Conservation (phyloP, 2,113 vertebrate species). For the Amia ocellicauda region DNA sequence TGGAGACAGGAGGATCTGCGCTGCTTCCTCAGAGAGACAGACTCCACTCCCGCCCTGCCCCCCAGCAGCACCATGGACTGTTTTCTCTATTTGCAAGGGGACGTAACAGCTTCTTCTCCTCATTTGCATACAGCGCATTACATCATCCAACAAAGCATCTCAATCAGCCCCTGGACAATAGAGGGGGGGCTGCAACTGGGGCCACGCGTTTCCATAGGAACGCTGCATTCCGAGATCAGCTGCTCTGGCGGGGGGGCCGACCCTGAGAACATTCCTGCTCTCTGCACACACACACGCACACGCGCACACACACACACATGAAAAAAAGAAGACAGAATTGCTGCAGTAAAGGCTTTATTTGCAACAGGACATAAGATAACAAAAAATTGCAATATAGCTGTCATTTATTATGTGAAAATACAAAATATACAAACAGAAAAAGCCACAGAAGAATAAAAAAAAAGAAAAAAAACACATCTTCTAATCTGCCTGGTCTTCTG, state of each 20-base stretch:
- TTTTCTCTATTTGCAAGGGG: slow-evolving; percentile 24
- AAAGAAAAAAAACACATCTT: too few species aligned
- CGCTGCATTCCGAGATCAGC: slow-evolving; percentile 41
- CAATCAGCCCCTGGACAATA: neutral
- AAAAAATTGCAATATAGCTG: too few species aligned
- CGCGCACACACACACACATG: too few species aligned
- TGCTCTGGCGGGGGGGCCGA: slow-evolving; percentile 20
- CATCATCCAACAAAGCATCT: slow-evolving; percentile 31
- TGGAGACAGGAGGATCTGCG: slow-evolving; percentile 3
- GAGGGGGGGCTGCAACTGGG: slow-evolving; percentile 20
- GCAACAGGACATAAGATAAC: too few species aligned
- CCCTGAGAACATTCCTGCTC: slow-evolving; percentile 10
- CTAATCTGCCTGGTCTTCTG: too few species aligned
- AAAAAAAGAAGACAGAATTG: too few species aligned
- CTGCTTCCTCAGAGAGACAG: slow-evolving; percentile 14
- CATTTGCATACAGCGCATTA: slow-evolving; percentile 23
- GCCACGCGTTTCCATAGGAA: slow-evolving; percentile 35
- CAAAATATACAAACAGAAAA: too few species aligned
- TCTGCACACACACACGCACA: too few species aligned
- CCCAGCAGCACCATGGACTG: slow-evolving; percentile 20
- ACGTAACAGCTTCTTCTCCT: slow-evolving; percentile 9
- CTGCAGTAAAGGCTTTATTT: too few species aligned
- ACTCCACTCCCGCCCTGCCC: slow-evolving; percentile 18
- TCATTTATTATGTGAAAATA: too few species aligned
- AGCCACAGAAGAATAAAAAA: too few species aligned